phyloP scores from a whole-genome alignment of 2,888 invertebrate species.

The Cyaniris semiargus region DNA sequence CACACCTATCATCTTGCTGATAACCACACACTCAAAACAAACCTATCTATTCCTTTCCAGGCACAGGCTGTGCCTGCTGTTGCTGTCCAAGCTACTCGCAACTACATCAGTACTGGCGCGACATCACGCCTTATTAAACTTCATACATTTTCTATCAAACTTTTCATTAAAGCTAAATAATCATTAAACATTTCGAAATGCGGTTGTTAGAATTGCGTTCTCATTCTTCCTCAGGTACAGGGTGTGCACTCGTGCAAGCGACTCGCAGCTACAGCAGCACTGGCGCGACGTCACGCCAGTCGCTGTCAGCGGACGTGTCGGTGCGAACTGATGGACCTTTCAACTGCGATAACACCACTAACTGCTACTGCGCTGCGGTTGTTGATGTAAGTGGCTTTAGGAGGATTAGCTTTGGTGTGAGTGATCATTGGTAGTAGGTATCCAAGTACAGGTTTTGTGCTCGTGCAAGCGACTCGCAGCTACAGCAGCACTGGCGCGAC shows the following conservation, averaged over 20 bases:
- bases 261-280: slow-evolving; percentile 62
- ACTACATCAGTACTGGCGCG: too few relatives aligned
- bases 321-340: slow-evolving; percentile 67
- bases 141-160: too few relatives aligned
- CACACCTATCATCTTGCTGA: too few relatives aligned
- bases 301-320: slow-evolving; percentile 55
- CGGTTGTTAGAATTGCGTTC: too few relatives aligned
- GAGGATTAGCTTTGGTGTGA: not conserved
- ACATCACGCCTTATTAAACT: too few relatives aligned
- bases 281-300: slow-evolving; percentile 41
- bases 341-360: slow-evolving; percentile 57
- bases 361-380: slow-evolving; percentile 69
- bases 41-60: too few relatives aligned
- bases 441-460: slow-evolving; percentile 62
- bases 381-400: slow-evolving; percentile 54
- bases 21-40: too few relatives aligned
- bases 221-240: slow-evolving; percentile 50
- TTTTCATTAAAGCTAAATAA: too few relatives aligned
- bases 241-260: slow-evolving; percentile 66
- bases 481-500: slow-evolving; percentile 53
- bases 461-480: slow-evolving; percentile 65
- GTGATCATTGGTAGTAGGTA: too few relatives aligned
- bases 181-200: too few relatives aligned
- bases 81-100: too few relatives aligned
- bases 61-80: too few relatives aligned